Evolutionary conservation across 2,888 invertebrate genomes (phyloP).

Genomic region (Erebia ligea): DNA sequence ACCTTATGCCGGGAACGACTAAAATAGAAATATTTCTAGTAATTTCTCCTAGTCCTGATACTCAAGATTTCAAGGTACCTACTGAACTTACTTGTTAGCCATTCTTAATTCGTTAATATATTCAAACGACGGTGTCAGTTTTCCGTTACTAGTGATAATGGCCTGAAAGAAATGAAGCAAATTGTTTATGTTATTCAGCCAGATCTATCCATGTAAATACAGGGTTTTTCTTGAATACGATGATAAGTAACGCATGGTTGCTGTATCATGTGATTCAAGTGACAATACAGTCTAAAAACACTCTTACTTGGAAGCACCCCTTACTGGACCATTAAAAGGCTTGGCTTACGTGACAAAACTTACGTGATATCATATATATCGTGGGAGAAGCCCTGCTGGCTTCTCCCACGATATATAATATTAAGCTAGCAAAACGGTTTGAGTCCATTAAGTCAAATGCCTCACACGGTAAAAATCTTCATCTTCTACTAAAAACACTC

Average conservation of each 20-base stretch:
- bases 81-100: conserved; percentile 79
- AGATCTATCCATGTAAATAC: not conserved
- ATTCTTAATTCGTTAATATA: conserved; percentile 96
- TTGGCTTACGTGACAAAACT: too few species aligned
- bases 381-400: too few species aligned
- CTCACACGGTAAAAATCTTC: not conserved
- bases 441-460: not conserved
- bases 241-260: too few species aligned
- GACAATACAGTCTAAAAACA: too few species aligned
- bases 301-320: too few species aligned
- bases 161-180: conserved; percentile 83
- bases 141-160: conserved; percentile 97
- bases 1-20: conserved; percentile 89
- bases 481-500: conserved; percentile 47
- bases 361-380: too few species aligned
- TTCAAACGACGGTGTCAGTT: conserved; percentile 94
- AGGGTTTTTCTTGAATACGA: too few species aligned
- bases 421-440: not conserved
- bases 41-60: not conserved
- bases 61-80: not conserved
- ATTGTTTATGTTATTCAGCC: not conserved
- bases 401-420: too few species aligned
- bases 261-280: too few species aligned
- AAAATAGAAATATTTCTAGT: conserved; percentile 28
- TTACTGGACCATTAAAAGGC: too few species aligned